Percentiles rank a stretch among this genome's conserved stretches.
Conservation (phyloP, 1,140 invertebrate species). For the Andrena cerasifolii region DNA sequence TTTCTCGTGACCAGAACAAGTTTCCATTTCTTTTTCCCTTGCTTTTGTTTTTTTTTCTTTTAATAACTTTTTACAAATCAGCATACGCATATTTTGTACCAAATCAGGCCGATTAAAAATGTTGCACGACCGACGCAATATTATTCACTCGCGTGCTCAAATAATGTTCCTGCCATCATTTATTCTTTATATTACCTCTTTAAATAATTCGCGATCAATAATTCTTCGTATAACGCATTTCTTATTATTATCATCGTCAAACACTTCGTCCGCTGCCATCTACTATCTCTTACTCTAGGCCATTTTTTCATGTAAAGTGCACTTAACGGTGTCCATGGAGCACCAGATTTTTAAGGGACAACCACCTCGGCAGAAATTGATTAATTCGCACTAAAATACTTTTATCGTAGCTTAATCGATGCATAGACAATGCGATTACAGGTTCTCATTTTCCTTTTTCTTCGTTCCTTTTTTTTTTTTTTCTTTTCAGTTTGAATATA, state of each 20-base stretch:
- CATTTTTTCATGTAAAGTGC: constrained; percentile 81
- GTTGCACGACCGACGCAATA: constrained; percentile 62
- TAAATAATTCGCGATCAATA: constrained; percentile 79
- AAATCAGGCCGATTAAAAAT: constrained; percentile 82
- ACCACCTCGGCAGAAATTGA: constrained; percentile 81
- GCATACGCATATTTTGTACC: constrained; percentile 80
- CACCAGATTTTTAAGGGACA: constrained; percentile 77
- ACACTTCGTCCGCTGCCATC: constrained; percentile 64
- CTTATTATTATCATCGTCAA: constrained; percentile 70
- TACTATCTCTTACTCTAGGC: constrained; percentile 76
- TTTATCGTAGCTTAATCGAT: constrained; percentile 56
- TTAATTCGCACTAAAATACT: constrained; percentile 73
- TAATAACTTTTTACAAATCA: constrained; percentile 80
- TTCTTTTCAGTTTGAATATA: constrained; percentile 59
- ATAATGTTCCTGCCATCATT: constrained; percentile 80
- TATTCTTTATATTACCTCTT: constrained; percentile 78
- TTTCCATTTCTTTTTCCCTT: constrained; percentile 66
- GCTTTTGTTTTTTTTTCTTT: constrained; percentile 69
- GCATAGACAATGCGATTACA: constrained; percentile 47
- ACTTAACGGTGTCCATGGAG: constrained; percentile 81
- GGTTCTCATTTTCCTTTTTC: constrained; percentile 18
- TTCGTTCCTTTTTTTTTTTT: constrained; percentile 7
- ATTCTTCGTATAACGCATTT: constrained; percentile 72
- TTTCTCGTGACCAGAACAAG: constrained; percentile 82
- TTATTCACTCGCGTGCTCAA: constrained; percentile 70